Evolutionary conservation across 2,888 invertebrate genomes (phyloP).

Genomic region (Noctua janthina): DNA sequence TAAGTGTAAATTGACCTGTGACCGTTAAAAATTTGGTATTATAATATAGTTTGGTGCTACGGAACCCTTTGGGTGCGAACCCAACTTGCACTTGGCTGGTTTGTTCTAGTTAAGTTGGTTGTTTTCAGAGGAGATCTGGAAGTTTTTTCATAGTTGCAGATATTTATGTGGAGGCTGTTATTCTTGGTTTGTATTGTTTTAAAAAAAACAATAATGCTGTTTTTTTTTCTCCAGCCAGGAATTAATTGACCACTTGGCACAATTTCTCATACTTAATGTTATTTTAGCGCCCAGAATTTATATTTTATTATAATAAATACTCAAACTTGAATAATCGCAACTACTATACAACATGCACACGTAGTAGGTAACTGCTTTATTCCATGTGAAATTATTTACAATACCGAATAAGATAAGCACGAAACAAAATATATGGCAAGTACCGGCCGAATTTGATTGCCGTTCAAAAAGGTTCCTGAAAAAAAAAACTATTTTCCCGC

Average conservation of each 20-base stretch:
- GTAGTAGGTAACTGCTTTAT: not conserved
- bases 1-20: too few species aligned
- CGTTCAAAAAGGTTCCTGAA: constrained; percentile 41
- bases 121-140: not conserved
- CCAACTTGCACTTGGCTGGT: too few species aligned
- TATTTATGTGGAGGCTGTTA: not conserved
- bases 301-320: not conserved
- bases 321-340: not conserved
- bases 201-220: not conserved
- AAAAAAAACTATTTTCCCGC: constrained; percentile 55
- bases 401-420: constrained; percentile 3
- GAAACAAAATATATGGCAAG: constrained; percentile 40
- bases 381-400: constrained; percentile 28
- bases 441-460: constrained; percentile 47
- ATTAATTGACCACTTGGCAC: not conserved
- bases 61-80: too few species aligned
- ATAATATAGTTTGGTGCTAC: too few species aligned
- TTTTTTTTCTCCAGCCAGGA: not conserved
- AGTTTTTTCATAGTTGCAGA: not conserved
- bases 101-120: not conserved
- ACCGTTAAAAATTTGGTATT: too few species aligned
- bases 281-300: not conserved
- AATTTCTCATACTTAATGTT: not conserved
- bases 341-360: not conserved
- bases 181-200: not conserved